These are phyloP conservation scores for Parauchenoglanis ngamensis DNA, from an alignment of 2,797 vertebrate species.

Conservation along the genomic window DNA sequence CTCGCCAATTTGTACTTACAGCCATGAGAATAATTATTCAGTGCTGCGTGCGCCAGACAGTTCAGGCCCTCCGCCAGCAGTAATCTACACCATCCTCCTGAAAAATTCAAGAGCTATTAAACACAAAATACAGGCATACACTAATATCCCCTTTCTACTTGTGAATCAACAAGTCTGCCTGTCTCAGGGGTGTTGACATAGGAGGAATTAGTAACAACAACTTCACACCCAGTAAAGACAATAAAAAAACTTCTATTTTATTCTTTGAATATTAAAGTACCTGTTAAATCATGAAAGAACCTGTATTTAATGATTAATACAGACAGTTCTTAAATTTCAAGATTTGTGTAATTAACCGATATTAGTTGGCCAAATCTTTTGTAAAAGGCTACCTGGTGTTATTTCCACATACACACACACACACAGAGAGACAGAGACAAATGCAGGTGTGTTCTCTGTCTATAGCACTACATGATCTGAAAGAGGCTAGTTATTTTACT, in stretches of 20 bases:
- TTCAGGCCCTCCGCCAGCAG: constrained; percentile 72
- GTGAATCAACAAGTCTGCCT: constrained; percentile 66
- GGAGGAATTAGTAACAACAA: not conserved
- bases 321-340: constrained; percentile 7
- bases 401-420: not conserved
- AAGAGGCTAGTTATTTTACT: not conserved
- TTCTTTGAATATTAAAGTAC: not conserved
- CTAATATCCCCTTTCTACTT: constrained; percentile 66
- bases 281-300: not conserved
- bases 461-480: not conserved
- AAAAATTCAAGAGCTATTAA: constrained; percentile 80
- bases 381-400: not conserved
- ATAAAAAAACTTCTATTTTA: not conserved
- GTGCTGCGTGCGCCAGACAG: constrained; percentile 62
- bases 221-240: constrained; percentile 24
- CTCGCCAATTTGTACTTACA: constrained; percentile 80
- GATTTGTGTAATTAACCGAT: constrained; percentile 27
- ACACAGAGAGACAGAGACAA: not conserved
- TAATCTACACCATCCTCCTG: constrained; percentile 69
- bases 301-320: constrained; percentile 17
- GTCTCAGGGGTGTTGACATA: constrained; percentile 30
- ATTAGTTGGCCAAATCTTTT: not conserved
- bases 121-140: constrained; percentile 65
- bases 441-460: not conserved
- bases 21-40: constrained; percentile 72